phyloP scores from a whole-genome alignment of 2,113 vertebrate genomes.

The Anolis sagrei region DNA sequence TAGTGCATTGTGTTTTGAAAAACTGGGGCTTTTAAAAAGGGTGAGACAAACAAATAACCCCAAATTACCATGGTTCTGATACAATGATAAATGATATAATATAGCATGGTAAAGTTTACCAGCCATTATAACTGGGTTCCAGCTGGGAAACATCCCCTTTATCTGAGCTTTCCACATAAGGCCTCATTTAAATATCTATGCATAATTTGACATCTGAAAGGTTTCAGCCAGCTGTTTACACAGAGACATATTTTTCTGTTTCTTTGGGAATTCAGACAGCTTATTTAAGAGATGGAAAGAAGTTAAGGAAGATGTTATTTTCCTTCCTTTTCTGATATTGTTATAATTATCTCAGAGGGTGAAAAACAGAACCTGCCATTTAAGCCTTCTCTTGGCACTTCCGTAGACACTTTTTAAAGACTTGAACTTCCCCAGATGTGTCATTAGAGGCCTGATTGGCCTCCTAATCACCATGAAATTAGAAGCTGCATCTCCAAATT shows the following conservation, averaged over 20 bases:
- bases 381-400: conserved; percentile 46
- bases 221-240: conserved; percentile 62
- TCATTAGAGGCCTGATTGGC: conserved; percentile 21
- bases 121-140: conserved; percentile 52
- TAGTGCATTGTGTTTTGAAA: conserved; percentile 28
- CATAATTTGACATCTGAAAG: conserved; percentile 68
- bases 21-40: conserved; percentile 10
- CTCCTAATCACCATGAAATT: conserved; percentile 24
- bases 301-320: conserved; percentile 45
- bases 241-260: conserved; percentile 34
- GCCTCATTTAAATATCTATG: conserved; percentile 65
- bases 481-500: neutral
- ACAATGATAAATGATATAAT: conserved; percentile 58
- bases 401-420: conserved; percentile 31
- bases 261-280: conserved; percentile 46
- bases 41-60: conserved; percentile 32
- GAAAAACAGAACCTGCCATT: conserved; percentile 41
- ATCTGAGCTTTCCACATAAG: conserved; percentile 54
- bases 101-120: conserved; percentile 53
- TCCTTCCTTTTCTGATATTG: conserved; percentile 15
- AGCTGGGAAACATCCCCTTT: conserved; percentile 62
- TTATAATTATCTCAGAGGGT: conserved; percentile 43
- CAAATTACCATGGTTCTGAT: conserved; percentile 45
- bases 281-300: conserved; percentile 37
- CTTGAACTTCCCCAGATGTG: conserved; percentile 37